Evolutionary conservation across 2,113 vertebrate species (phyloP).

Genomic region (Upupa epops): DNA sequence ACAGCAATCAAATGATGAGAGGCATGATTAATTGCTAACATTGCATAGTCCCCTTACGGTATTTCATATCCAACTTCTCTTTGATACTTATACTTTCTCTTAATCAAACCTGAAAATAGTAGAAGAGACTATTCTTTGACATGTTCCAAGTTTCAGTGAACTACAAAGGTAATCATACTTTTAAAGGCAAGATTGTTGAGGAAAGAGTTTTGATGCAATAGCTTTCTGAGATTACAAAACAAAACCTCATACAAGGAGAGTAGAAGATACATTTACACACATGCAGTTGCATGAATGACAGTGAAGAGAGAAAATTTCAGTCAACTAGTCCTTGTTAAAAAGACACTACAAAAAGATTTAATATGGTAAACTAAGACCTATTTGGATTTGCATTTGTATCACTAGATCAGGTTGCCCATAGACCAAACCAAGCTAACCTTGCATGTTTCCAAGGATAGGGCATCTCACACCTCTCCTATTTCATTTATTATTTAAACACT

Average conservation of each 20-base stretch:
- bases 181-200: not conserved
- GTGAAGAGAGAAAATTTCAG: not conserved
- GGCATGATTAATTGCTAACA: not conserved
- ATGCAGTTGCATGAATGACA: not conserved
- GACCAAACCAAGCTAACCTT: too few relatives aligned
- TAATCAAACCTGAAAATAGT: not conserved
- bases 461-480: not conserved
- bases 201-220: not conserved
- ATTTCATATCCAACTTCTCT: not conserved
- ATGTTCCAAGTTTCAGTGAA: not conserved
- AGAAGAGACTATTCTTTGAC: not conserved
- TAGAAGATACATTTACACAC: not conserved
- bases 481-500: not conserved
- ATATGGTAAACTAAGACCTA: not conserved
- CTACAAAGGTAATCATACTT: not conserved
- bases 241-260: not conserved
- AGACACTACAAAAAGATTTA: not conserved
- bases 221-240: not conserved
- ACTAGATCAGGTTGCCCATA: too few relatives aligned
- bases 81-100: not conserved
- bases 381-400: not conserved
- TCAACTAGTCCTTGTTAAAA: not conserved
- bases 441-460: too few relatives aligned
- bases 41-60: not conserved
- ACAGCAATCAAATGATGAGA: not conserved